phyloP scores from a whole-genome alignment of 2,888 invertebrate genomes.

The Calameuta idolon region DNA sequence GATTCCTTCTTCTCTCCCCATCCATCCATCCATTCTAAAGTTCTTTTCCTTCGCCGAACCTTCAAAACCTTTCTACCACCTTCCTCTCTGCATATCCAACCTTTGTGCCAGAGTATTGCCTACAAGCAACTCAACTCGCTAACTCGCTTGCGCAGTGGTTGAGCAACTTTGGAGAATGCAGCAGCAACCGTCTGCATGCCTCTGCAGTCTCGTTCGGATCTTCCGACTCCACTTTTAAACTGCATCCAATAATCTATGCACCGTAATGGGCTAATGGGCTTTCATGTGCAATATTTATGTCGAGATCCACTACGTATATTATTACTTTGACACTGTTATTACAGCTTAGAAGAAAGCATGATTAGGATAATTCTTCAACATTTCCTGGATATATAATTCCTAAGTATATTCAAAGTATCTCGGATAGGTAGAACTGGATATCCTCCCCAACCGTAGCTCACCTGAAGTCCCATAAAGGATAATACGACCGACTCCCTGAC shows the following conservation, averaged over 20 bases:
- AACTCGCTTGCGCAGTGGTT: slow-evolving; percentile 48
- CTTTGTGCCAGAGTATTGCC: background rate
- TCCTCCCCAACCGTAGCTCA: background rate
- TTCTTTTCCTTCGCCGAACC: background rate
- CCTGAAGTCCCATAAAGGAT: background rate
- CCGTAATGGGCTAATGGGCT: slow-evolving; percentile 57
- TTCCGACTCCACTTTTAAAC: slow-evolving; percentile 9
- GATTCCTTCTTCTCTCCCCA: background rate
- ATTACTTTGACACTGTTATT: slow-evolving; percentile 16
- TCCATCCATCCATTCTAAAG: background rate
- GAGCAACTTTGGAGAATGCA: slow-evolving; percentile 58
- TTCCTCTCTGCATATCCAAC: background rate
- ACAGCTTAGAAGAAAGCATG: background rate
- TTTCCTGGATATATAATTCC: background rate
- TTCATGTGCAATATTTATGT: slow-evolving; percentile 54
- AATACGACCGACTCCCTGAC: background rate
- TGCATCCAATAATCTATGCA: slow-evolving; percentile 44
- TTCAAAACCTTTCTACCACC: background rate
- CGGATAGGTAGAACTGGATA: background rate
- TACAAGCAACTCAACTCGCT: background rate
- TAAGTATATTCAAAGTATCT: background rate
- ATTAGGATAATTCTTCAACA: background rate
- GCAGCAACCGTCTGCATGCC: slow-evolving; percentile 47
- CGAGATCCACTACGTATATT: slow-evolving; percentile 28
- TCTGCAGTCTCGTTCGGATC: slow-evolving; percentile 23